Conservation (phyloP, 2,888 invertebrate genomes). For the Melinaea menophilus region DNA sequence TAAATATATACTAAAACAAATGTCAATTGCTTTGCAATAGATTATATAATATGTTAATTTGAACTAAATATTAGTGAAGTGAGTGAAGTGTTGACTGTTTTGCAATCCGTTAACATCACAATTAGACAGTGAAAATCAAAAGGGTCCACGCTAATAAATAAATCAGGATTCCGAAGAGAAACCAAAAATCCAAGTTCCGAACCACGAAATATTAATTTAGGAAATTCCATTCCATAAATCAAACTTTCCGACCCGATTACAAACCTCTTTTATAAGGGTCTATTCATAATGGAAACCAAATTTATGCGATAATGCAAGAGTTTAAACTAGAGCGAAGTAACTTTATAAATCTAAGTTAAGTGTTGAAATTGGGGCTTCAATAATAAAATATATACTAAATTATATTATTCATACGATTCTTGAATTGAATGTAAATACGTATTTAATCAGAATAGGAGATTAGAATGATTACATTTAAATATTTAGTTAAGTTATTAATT, state of each 20-base stretch:
- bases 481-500: not conserved
- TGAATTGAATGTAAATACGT: no score
- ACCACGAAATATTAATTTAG: constrained; percentile 42
- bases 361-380: not conserved
- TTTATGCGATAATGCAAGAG: not conserved
- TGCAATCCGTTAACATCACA: constrained; percentile 1
- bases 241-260: constrained; percentile 35
- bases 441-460: no score
- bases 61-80: not conserved
- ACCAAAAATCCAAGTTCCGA: constrained; percentile 38
- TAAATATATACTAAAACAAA: constrained; percentile 4
- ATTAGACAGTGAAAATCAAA: constrained; percentile 15
- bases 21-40: not conserved
- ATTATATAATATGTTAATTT: constrained; percentile 9
- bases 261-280: constrained; percentile 20
- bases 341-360: not conserved
- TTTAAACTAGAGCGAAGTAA: constrained; percentile 7
- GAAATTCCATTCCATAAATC: constrained; percentile 43
- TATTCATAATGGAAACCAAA: constrained; percentile 9
- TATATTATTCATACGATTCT: no score
- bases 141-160: constrained; percentile 31
- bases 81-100: constrained; percentile 1
- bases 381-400: not conserved
- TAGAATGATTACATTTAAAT: no score
- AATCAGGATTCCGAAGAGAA: constrained; percentile 32